Evolutionary conservation across 1,140 invertebrate genomes (phyloP).

Genomic region (Charaxes varanes): DNA sequence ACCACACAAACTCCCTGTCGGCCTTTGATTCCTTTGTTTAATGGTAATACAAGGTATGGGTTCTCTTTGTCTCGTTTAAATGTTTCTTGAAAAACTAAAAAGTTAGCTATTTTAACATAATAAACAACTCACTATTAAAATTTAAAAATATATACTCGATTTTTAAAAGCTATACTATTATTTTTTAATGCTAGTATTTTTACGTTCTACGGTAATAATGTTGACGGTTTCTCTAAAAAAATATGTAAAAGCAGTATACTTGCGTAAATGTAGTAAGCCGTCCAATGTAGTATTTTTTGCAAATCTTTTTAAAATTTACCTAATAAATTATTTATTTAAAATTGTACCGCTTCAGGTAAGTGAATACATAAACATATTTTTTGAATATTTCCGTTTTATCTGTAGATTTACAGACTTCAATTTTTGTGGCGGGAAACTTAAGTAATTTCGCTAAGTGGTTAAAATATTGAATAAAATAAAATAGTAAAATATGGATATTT

Average conservation of each 20-base stretch:
- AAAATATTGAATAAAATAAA: background rate
- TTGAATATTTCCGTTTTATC: constrained; percentile 23
- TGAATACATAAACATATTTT: constrained; percentile 17
- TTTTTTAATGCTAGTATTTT: constrained; percentile 14
- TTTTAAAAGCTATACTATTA: background rate
- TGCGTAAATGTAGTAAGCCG: constrained; percentile 42
- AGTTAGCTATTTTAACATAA: no score
- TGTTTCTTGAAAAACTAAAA: no score
- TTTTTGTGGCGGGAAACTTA: constrained; percentile 33
- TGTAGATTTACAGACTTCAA: constrained; percentile 12
- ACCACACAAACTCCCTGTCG: constrained; percentile 12
- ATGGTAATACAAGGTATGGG: background rate
- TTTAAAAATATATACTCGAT: no score
- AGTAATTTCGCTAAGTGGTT: constrained; percentile 7
- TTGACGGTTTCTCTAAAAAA: constrained; percentile 23
- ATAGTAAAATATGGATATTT: constrained; percentile 42
- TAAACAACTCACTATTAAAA: no score
- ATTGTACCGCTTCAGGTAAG: constrained; percentile 9
- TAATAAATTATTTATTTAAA: constrained; percentile 4
- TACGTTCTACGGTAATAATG: constrained; percentile 14
- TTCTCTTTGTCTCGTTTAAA: no score
- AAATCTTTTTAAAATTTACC: constrained; percentile 20
- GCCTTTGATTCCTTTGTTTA: background rate
- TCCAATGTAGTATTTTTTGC: constrained; percentile 63
- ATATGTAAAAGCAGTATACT: constrained; percentile 47